Percentiles rank a stretch among this genome's conserved stretches.
phyloP scores from a whole-genome alignment of 2,113 vertebrate genomes.

The Ictidomys tridecemlineatus region DNA sequence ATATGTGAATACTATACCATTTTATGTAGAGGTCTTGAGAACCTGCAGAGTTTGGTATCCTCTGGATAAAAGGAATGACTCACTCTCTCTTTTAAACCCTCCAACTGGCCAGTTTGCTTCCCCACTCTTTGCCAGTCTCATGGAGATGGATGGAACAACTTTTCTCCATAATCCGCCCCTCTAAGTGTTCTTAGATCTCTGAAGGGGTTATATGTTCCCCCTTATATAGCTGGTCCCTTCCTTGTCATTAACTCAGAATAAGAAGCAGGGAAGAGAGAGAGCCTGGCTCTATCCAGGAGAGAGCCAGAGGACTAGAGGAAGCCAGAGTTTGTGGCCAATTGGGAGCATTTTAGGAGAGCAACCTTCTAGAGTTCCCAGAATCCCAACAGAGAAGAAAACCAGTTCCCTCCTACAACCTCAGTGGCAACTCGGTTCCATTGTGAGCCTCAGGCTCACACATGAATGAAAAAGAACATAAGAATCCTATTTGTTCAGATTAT shows the following conservation, averaged over 20 bases:
- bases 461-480: conserved; percentile 20
- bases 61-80: too few relatives aligned
- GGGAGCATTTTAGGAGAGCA: background rate
- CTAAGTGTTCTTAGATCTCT: background rate
- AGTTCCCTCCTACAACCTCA: background rate
- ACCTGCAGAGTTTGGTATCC: background rate
- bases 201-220: background rate
- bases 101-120: background rate
- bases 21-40: background rate
- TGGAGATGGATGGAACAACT: background rate
- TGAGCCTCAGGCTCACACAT: background rate
- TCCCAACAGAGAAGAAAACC: background rate
- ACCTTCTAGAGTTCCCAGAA: conserved; percentile 3
- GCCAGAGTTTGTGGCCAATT: background rate
- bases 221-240: background rate
- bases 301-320: background rate
- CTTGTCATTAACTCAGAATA: background rate
- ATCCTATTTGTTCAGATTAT: conserved; percentile 19
- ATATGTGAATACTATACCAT: background rate
- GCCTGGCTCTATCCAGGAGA: background rate
- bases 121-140: background rate
- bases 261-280: background rate
- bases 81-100: background rate
- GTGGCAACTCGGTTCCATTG: background rate
- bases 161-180: background rate